These are phyloP conservation scores for Trypoxylus dichotomus DNA, from an alignment of 1,140 invertebrate species.

Conservation along the genomic window DNA sequence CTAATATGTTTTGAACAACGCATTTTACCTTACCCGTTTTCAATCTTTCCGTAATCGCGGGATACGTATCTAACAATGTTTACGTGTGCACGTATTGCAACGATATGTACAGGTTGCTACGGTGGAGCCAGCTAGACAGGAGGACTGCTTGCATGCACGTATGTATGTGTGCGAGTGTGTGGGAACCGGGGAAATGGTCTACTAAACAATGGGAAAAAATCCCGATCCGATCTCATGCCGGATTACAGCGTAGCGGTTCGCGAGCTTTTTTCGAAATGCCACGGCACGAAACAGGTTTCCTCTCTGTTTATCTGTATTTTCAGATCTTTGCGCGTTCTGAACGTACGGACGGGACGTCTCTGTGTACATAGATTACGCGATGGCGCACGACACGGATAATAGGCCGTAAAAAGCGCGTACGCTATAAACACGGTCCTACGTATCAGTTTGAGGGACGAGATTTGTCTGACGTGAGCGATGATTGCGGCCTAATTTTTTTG, in stretches of 20 bases:
- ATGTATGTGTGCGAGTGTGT: background rate
- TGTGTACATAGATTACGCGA: background rate
- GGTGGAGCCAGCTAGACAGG: background rate
- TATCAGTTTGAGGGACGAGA: background rate
- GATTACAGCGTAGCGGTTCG: slow-evolving; percentile 10
- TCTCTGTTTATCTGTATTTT: slow-evolving; percentile 15
- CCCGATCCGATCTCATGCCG: slow-evolving; percentile 4
- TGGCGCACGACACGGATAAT: background rate
- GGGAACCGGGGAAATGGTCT: background rate
- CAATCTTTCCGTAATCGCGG: background rate
- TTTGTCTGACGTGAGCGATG: background rate
- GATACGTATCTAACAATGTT: background rate
- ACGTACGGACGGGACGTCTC: background rate
- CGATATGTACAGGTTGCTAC: background rate
- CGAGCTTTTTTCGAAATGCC: slow-evolving; percentile 15
- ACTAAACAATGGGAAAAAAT: slow-evolving; percentile 14
- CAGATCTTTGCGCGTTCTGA: background rate
- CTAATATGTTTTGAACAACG: background rate
- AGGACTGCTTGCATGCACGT: background rate
- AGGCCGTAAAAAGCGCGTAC: background rate
- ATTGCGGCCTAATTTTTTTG: background rate
- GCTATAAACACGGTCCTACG: background rate
- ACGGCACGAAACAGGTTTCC: background rate
- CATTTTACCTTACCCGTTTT: background rate
- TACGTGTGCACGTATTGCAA: background rate